phyloP scores from a whole-genome alignment of 1,140 invertebrate genomes.

The Eubasilissa regina region DNA sequence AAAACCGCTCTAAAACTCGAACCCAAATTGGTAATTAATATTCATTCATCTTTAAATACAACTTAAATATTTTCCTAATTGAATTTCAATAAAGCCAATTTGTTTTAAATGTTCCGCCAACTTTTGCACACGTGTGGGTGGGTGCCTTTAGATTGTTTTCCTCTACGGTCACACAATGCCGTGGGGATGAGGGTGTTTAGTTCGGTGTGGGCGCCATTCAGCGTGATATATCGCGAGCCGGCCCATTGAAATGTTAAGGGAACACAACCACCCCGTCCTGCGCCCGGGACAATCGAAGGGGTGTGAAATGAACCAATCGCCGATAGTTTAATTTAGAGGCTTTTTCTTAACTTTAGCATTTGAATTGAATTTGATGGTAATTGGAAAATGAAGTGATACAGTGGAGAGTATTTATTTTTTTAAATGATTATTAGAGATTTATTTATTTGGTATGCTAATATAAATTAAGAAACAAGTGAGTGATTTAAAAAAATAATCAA shows the following conservation, averaged over 20 bases:
- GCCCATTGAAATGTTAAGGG: constrained; percentile 29
- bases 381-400: no score
- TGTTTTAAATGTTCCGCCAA: not conserved
- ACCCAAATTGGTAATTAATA: no score
- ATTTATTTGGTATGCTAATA: no score
- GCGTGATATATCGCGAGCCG: constrained; percentile 17
- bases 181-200: not conserved
- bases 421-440: no score
- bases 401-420: no score
- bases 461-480: no score
- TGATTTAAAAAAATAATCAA: no score
- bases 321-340: constrained; percentile 16
- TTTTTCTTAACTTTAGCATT: constrained; percentile 12
- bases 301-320: constrained; percentile 2
- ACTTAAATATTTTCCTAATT: no score
- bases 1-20: no score
- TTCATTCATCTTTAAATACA: no score
- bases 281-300: constrained; percentile 3
- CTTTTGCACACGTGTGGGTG: not conserved
- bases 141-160: constrained; percentile 1
- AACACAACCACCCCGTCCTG: constrained; percentile 6
- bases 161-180: not conserved
- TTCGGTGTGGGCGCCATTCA: constrained; percentile 20
- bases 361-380: no score
- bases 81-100: no score